phyloP scores from a whole-genome alignment of 2,113 vertebrate species.

The Syngnathus typhle region DNA sequence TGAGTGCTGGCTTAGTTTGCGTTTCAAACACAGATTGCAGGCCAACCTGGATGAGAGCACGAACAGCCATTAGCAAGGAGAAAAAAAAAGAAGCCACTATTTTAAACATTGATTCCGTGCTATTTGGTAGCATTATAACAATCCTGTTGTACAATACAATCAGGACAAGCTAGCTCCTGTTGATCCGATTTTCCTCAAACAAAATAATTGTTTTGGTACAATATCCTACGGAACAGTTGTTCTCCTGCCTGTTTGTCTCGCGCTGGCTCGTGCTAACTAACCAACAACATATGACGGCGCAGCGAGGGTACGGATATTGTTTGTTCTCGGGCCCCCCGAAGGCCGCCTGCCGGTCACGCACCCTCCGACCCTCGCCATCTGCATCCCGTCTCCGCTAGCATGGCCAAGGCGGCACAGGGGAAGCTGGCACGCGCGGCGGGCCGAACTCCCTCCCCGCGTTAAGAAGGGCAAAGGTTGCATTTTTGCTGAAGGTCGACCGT shows the following conservation, averaged over 20 bases:
- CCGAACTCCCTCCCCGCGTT: conserved; percentile 67
- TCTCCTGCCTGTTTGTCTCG: conserved; percentile 6
- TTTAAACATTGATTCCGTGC: background rate
- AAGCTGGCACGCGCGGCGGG: conserved; percentile 52
- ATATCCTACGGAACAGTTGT: background rate
- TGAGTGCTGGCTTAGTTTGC: conserved; percentile 69
- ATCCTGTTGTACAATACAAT: too few relatives aligned
- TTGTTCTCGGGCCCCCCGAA: conserved; percentile 33
- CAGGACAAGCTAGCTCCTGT: background rate
- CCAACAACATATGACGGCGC: conserved; percentile 12
- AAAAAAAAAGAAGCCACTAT: background rate
- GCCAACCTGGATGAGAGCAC: conserved; percentile 34
- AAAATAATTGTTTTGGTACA: background rate
- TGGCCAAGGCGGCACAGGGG: conserved; percentile 66
- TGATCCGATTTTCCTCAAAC: too few relatives aligned
- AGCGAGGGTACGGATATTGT: conserved; percentile 13
- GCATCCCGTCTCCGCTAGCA: conserved; percentile 56
- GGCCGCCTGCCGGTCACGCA: conserved; percentile 40
- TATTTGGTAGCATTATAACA: background rate
- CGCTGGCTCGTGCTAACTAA: background rate
- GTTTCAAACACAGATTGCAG: conserved; percentile 60
- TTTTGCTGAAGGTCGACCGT: conserved; percentile 68
- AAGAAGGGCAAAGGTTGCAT: conserved; percentile 68
- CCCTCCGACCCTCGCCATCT: conserved; percentile 56
- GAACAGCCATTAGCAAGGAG: background rate